These are phyloP conservation scores for Strigamia crassipes DNA, from an alignment of 2,888 invertebrate species.

Conservation along the genomic window DNA sequence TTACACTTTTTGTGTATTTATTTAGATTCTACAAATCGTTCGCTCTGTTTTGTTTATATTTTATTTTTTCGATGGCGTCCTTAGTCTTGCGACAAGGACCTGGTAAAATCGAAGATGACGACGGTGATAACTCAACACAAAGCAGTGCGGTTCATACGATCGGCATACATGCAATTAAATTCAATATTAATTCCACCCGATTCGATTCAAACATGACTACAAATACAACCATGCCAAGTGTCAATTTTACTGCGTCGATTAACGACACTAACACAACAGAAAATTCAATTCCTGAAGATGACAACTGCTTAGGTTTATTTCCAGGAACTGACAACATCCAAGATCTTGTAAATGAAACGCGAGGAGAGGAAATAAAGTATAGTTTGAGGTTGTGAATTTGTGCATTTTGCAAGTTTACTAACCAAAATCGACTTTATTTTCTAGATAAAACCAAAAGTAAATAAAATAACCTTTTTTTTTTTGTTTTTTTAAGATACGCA, in stretches of 20 bases:
- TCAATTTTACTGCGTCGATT: neutral
- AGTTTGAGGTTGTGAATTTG: too few species aligned
- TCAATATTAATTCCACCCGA: neutral
- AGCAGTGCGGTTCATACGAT: neutral
- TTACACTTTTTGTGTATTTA: slow-evolving; percentile 49
- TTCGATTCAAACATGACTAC: neutral
- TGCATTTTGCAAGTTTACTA: too few species aligned
- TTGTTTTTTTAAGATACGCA: slow-evolving; percentile 61
- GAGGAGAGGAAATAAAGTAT: too few species aligned
- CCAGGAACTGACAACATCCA: slow-evolving; percentile 14
- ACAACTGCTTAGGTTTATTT: slow-evolving; percentile 16
- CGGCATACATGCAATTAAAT: neutral
- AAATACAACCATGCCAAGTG: neutral
- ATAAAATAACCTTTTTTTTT: neutral
- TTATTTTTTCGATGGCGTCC: slow-evolving; percentile 82
- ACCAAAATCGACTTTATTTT: too few species aligned
- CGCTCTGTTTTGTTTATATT: slow-evolving; percentile 86
- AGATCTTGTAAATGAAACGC: neutral
- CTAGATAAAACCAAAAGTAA: neutral
- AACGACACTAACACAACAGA: neutral
- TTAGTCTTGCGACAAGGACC: slow-evolving; percentile 90
- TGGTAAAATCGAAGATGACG: slow-evolving; percentile 34
- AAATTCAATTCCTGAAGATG: neutral
- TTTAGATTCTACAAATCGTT: slow-evolving; percentile 89
- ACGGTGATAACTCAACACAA: neutral